Evolutionary conservation across 1,140 invertebrate species (phyloP).

Genomic region (Drosophila kikkawai): DNA sequence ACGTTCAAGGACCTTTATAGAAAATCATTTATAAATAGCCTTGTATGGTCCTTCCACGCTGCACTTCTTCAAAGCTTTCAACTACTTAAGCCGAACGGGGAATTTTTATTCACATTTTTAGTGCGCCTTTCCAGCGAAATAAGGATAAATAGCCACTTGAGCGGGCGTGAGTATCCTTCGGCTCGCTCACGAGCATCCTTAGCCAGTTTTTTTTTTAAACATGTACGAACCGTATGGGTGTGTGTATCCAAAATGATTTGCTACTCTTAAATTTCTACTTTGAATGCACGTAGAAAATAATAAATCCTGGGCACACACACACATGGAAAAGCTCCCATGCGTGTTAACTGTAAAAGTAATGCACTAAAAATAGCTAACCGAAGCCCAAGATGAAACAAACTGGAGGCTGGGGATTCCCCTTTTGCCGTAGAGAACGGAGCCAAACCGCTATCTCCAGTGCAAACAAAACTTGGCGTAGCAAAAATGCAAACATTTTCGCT

Average conservation of each 20-base stretch:
- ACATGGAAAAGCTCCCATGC: slow-evolving; percentile 4
- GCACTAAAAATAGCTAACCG: slow-evolving; percentile 47
- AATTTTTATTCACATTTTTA: slow-evolving; percentile 42
- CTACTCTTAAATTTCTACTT: slow-evolving; percentile 50
- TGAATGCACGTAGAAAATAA: slow-evolving; percentile 63
- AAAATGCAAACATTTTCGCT: slow-evolving; percentile 73
- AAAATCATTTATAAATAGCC: slow-evolving; percentile 38
- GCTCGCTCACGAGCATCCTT: slow-evolving; percentile 5
- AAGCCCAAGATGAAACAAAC: slow-evolving; percentile 12
- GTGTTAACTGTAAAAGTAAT: slow-evolving; percentile 41
- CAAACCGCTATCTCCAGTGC: slow-evolving; percentile 63
- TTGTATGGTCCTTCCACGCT: slow-evolving; percentile 8
- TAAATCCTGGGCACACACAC: slow-evolving; percentile 44
- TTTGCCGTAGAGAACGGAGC: slow-evolving; percentile 11
- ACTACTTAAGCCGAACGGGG: slow-evolving; percentile 28
- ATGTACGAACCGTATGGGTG: slow-evolving; percentile 13
- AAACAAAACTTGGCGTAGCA: slow-evolving; percentile 73
- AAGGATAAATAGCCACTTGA: slow-evolving; percentile 65
- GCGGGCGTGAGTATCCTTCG: slow-evolving; percentile 20
- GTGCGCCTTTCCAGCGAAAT: slow-evolving; percentile 50
- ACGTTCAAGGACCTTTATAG: slow-evolving; percentile 5
- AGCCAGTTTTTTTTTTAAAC: slow-evolving; percentile 17
- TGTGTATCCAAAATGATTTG: slow-evolving; percentile 49
- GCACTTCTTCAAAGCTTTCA: slow-evolving; percentile 33
- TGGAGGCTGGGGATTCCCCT: slow-evolving; percentile 1